Evolutionary conservation across 2,888 invertebrate genomes (phyloP).

Genomic region (Hecatera dysodea): DNA sequence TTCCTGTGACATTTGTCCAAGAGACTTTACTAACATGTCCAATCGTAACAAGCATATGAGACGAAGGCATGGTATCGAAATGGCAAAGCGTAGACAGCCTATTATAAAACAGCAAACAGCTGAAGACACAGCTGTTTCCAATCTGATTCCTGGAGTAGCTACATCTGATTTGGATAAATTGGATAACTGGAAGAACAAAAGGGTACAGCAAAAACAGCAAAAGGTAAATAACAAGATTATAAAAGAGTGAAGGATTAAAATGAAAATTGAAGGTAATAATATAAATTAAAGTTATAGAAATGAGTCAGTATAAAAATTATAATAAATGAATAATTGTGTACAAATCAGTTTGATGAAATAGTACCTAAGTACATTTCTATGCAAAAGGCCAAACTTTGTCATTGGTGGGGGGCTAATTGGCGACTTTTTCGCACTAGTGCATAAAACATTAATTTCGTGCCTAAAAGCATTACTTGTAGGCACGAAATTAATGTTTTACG

Average conservation of each 20-base stretch:
- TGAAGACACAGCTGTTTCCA: neutral
- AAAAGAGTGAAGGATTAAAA: neutral
- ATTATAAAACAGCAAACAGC: conserved; percentile 20
- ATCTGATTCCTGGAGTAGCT: neutral
- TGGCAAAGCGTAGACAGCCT: conserved; percentile 73
- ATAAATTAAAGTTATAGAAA: neutral
- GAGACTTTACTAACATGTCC: conserved; percentile 93
- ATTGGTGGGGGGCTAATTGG: no score
- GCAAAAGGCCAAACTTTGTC: no score
- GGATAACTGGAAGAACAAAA: conserved; percentile 29
- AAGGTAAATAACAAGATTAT: neutral
- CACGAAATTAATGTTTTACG: no score
- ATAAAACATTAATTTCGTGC: no score
- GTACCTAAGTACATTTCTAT: no score
- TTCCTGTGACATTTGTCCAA: conserved; percentile 92
- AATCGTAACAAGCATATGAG: conserved; percentile 95
- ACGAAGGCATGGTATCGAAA: conserved; percentile 91
- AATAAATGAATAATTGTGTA: no score
- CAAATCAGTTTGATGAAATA: no score
- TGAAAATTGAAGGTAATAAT: conserved; percentile 9
- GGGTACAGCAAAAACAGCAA: conserved; percentile 6
- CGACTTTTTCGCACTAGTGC: no score
- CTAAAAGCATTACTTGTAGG: no score
- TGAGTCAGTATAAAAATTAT: neutral
- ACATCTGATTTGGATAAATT: conserved; percentile 8